These are phyloP conservation scores for Ophion ellenae DNA, from an alignment of 2,888 invertebrate genomes.

Conservation along the genomic window DNA sequence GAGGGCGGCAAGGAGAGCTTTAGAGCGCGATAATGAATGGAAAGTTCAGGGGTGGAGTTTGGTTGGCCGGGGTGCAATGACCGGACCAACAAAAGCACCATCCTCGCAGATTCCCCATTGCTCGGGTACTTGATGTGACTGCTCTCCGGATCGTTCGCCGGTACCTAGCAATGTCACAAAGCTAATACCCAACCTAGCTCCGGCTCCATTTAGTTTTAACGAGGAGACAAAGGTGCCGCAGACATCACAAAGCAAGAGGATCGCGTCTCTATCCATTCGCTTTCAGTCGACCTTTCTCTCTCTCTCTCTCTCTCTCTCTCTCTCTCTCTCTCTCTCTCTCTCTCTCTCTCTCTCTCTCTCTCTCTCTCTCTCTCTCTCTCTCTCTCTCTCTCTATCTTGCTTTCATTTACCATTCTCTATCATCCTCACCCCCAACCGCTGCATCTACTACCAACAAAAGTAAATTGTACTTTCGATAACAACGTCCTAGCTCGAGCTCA, in stretches of 20 bases:
- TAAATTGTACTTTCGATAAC: constrained; percentile 50
- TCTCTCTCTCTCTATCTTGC: constrained; percentile 1
- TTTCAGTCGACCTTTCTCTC: constrained; percentile 6
- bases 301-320: not conserved
- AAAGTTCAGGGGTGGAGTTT: constrained; percentile 45
- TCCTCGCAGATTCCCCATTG: constrained; percentile 67
- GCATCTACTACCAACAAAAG: constrained; percentile 22
- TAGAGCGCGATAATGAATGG: constrained; percentile 52
- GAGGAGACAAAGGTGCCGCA: constrained; percentile 71
- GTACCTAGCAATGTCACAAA: constrained; percentile 66
- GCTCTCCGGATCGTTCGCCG: constrained; percentile 47
- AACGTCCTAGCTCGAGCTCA: constrained; percentile 13
- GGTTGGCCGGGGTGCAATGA: constrained; percentile 45
- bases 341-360: not conserved
- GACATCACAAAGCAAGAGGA: constrained; percentile 67
- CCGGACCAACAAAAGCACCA: constrained; percentile 46
- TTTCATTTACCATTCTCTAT: constrained; percentile 26
- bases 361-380: not conserved
- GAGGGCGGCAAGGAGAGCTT: constrained; percentile 12
- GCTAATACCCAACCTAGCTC: constrained; percentile 67
- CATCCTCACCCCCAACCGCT: constrained; percentile 26
- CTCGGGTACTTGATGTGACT: constrained; percentile 66
- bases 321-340: not conserved
- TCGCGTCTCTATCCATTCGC: constrained; percentile 51
- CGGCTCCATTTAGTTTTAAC: constrained; percentile 74